phyloP scores from a whole-genome alignment of 2,888 invertebrate genomes.

The Hypselothyrea guttata region DNA sequence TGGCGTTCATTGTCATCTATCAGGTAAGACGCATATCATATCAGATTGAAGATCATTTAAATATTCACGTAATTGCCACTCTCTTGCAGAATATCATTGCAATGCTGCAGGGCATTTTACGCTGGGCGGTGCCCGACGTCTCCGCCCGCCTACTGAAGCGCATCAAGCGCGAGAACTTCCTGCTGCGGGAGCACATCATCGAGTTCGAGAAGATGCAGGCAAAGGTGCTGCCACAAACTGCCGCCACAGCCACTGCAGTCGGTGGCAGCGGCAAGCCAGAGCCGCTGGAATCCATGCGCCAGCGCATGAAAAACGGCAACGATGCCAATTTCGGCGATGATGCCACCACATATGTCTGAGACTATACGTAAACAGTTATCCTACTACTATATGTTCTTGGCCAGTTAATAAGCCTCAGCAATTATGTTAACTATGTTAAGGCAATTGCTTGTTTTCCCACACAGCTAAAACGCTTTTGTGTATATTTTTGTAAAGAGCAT shows the following conservation, averaged over 20 bases:
- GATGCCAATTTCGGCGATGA: conserved; percentile 31
- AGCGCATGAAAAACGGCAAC: conserved; percentile 8
- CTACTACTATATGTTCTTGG: conserved; percentile 12
- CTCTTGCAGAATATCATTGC: conserved; percentile 88
- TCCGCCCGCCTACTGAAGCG: conserved; percentile 87
- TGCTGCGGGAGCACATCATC: conserved; percentile 89
- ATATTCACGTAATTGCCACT: conserved; percentile 5
- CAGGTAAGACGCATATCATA: conserved; percentile 82
- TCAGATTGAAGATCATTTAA: neutral
- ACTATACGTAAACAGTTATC: conserved; percentile 4
- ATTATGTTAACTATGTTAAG: conserved; percentile 4
- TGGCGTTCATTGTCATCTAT: conserved; percentile 90
- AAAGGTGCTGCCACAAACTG: conserved; percentile 29
- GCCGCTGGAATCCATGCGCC: conserved; percentile 23
- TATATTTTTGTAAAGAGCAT: neutral
- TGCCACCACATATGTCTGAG: conserved; percentile 57
- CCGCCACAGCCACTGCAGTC: conserved; percentile 12
- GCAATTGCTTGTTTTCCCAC: too few species aligned
- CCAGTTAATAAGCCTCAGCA: conserved; percentile 30
- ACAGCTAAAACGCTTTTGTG: too few species aligned
- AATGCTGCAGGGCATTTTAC: conserved; percentile 87
- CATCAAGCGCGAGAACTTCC: conserved; percentile 88
- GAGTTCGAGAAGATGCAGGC: conserved; percentile 83
- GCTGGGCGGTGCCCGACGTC: conserved; percentile 90
- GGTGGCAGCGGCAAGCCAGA: conserved; percentile 9